These are phyloP conservation scores for Barnardius zonarius DNA, from an alignment of 2,113 vertebrate species.

Conservation along the genomic window DNA sequence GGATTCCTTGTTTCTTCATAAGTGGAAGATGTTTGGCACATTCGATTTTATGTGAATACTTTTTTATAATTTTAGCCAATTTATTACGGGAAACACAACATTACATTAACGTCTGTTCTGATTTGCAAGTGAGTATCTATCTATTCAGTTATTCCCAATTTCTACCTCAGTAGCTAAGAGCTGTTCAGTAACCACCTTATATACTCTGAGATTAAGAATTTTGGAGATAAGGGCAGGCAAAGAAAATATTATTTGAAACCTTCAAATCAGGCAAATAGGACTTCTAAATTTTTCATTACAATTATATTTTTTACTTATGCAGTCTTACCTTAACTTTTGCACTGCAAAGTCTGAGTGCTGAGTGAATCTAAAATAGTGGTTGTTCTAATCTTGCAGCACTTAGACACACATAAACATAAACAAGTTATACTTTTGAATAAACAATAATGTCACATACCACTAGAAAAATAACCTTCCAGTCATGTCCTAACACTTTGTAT, in stretches of 20 bases:
- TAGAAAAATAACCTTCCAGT: not conserved
- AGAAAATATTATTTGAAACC: not conserved
- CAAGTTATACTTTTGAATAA: not conserved
- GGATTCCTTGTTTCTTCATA: not conserved
- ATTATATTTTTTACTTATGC: not conserved
- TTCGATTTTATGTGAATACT: not conserved
- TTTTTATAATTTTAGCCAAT: not conserved
- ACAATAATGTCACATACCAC: not conserved
- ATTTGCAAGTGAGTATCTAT: not conserved
- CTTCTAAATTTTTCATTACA: not conserved
- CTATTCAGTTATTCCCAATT: not conserved
- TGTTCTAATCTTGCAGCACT: not conserved
- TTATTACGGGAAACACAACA: not conserved
- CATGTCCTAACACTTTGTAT: not conserved
- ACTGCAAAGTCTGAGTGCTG: not conserved
- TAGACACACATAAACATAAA: not conserved
- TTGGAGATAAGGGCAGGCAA: not conserved
- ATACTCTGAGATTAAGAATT: not conserved
- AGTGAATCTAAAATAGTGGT: not conserved
- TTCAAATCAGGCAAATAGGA: not conserved
- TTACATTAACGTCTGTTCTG: not conserved
- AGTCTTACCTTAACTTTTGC: not conserved
- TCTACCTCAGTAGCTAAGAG: not conserved
- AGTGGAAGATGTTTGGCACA: not conserved
- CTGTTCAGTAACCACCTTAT: not conserved